These are phyloP conservation scores for Cephus rjabovi DNA, from an alignment of 2,888 invertebrate genomes.

Conservation along the genomic window DNA sequence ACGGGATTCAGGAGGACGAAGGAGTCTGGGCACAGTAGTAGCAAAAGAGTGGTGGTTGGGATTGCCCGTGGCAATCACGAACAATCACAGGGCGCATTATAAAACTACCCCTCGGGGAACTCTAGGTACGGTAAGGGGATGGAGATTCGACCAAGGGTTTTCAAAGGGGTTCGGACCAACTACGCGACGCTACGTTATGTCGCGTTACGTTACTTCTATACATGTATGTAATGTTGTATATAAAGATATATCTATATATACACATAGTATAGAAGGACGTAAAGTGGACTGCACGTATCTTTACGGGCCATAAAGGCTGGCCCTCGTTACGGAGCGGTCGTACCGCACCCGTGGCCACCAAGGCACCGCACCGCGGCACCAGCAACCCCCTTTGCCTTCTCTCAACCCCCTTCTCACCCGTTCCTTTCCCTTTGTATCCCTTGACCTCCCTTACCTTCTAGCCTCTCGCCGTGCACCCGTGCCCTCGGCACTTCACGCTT, in stretches of 20 bases:
- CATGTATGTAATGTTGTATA: neutral
- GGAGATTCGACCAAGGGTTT: slow-evolving; percentile 49
- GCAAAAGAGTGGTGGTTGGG: neutral
- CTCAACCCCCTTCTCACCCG: slow-evolving; percentile 40
- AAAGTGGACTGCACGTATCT: slow-evolving; percentile 66
- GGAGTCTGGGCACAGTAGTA: neutral
- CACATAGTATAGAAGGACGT: slow-evolving; percentile 25
- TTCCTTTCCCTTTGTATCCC: slow-evolving; percentile 12
- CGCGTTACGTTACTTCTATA: slow-evolving; percentile 6
- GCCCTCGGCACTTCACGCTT: slow-evolving; percentile 12
- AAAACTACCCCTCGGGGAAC: slow-evolving; percentile 54
- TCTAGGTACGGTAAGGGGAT: slow-evolving; percentile 20
- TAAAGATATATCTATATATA: neutral
- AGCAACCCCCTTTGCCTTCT: slow-evolving; percentile 24
- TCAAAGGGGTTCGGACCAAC: slow-evolving; percentile 41
- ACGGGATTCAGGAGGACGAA: neutral
- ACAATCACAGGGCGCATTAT: slow-evolving; percentile 57
- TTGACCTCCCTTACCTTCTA: slow-evolving; percentile 31
- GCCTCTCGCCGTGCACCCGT: slow-evolving; percentile 14
- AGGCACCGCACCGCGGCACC: slow-evolving; percentile 55
- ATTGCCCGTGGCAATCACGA: slow-evolving; percentile 48
- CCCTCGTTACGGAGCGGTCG: slow-evolving; percentile 61
- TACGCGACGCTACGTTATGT: slow-evolving; percentile 10
- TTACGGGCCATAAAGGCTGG: slow-evolving; percentile 65
- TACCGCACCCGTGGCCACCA: slow-evolving; percentile 64